A percentile compares a stretch with the other conserved stretches of the same genome.
These are phyloP conservation scores for Nectonema munidae DNA, from an alignment of 2,888 invertebrate genomes.

Conservation along the genomic window DNA sequence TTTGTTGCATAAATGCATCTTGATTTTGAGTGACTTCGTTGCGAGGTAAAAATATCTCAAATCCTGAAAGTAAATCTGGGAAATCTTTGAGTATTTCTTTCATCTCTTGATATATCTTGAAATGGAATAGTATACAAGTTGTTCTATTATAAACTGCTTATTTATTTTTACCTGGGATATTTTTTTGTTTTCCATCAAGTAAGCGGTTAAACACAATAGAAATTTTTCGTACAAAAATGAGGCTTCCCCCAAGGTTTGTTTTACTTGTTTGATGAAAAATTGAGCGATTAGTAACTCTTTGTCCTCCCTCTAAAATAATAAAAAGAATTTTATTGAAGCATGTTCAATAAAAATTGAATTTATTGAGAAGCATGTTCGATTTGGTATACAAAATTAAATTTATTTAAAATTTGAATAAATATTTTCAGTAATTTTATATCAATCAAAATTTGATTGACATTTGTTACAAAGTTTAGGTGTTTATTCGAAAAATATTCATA, in stretches of 20 bases:
- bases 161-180: background rate
- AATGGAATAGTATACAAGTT: too few species aligned
- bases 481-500: too few species aligned
- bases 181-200: background rate
- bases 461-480: too few species aligned
- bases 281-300: conserved; percentile 1
- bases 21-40: background rate
- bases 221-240: background rate
- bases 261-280: background rate
- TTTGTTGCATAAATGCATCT: background rate
- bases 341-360: too few species aligned
- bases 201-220: background rate
- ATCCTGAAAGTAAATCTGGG: background rate
- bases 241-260: background rate
- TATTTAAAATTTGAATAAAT: too few species aligned
- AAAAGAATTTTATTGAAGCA: too few species aligned
- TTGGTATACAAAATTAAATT: too few species aligned
- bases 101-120: background rate
- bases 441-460: too few species aligned
- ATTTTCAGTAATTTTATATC: too few species aligned
- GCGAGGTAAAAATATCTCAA: background rate
- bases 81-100: background rate
- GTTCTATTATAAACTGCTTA: too few species aligned
- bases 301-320: conserved; percentile 6
- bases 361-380: too few species aligned